A percentile compares a stretch with the other conserved stretches of the same genome.
Evolutionary conservation across 1,140 invertebrate genomes (phyloP).

Genomic region (Palaemon carinicauda): DNA sequence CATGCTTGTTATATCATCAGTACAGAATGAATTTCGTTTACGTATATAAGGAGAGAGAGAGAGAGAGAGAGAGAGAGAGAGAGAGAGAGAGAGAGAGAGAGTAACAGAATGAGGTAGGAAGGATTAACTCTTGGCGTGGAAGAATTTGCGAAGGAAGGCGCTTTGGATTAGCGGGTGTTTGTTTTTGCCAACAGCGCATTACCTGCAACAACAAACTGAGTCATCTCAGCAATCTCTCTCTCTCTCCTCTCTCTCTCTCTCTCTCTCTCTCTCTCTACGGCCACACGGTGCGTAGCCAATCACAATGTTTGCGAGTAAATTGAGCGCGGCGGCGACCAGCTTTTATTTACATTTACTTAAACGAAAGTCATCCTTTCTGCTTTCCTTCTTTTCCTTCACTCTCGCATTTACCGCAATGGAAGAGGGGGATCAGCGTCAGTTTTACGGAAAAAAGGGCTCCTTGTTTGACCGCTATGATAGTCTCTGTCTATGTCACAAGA

Average conservation of each 20-base stretch:
- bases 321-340: not conserved
- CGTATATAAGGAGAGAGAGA: not conserved
- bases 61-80: not conserved
- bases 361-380: not conserved
- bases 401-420: not conserved
- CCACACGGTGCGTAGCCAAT: not conserved
- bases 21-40: no score
- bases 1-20: no score
- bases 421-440: no score
- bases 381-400: not conserved
- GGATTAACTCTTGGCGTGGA: not conserved
- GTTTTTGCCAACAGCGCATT: no score
- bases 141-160: not conserved
- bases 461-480: no score
- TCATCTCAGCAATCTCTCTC: not conserved
- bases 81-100: not conserved
- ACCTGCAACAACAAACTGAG: not conserved
- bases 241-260: not conserved
- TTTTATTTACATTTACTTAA: not conserved
- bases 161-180: not conserved
- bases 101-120: not conserved
- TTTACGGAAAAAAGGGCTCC: no score
- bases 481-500: no score
- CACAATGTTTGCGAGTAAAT: not conserved
- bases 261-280: not conserved